Base-by-base conservation (phyloP, 1,140 invertebrate species). In the Telenomus remus region DNA sequence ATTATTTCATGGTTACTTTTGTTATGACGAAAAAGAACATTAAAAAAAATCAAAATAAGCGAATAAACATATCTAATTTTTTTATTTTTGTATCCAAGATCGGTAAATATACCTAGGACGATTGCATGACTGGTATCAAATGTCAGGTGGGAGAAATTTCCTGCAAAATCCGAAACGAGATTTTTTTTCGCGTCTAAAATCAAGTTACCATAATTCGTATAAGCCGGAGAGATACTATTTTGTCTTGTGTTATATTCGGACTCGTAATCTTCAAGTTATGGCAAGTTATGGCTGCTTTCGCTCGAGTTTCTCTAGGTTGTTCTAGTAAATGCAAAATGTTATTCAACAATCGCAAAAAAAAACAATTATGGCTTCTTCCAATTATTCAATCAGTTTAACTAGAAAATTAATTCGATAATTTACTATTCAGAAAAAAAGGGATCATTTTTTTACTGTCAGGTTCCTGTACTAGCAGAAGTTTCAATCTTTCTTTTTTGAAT, bases 301-400 rank as follows among this genome's bases (percentile, higher is more conserved):
- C 70, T 78, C 64, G 79, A 82, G 79, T 86, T 86, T 87, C 85
- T 87, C 85, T 79, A 78, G 84, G 86, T 87, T 87, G 83, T 82
- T 68, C 79, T 83, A 79, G 82, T 84, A 72, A 73, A 64, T 59
- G 53, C 73, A 83, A 85, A 85, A 84, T 82, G 83, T 80, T 80
- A 82, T 79, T 50, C 16, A 56, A 50, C 42, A 34, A 27, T 34
- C 12, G 15, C 19, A 13, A 50, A 56, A 44, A 13, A 33, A 33
- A 56, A 33, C 16, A 44, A 12, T 37, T 44, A 4, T 39, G 37
- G 19, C 19, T 27, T 27, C n/a, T n/a, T n/a, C n/a, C n/a, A n/a
- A n/a, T n/a, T n/a, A n/a, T n/a, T n/a, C n/a, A n/a, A n/a, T n/a
- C n/a, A n/a, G n/a, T n/a, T n/a, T n/a, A n/a, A n/a, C n/a, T n/a